Percentiles rank a stretch among this genome's conserved stretches.
Evolutionary conservation across 2,888 invertebrate genomes (phyloP).

Genomic region (Furcula furcula): DNA sequence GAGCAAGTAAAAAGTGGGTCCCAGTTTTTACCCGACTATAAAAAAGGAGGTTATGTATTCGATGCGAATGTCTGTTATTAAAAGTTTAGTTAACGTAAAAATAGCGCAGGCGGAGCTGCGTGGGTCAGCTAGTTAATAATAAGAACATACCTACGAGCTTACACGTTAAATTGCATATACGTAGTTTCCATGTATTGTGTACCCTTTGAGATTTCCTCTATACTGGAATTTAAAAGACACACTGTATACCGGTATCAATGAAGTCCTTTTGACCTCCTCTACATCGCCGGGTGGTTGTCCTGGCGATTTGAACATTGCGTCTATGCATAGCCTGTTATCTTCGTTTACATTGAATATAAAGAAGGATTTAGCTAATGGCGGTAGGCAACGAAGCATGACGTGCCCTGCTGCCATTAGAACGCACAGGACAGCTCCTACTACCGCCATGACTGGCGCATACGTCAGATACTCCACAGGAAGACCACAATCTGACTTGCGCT

Average conservation of each 20-base stretch:
- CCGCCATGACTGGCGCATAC: constrained; percentile 48
- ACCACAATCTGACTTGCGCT: constrained; percentile 47
- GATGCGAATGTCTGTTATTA: no score
- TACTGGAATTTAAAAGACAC: no score
- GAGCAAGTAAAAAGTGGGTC: no score
- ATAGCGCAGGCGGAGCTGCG: no score
- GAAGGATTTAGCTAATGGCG: constrained; percentile 57
- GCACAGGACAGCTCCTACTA: constrained; percentile 43
- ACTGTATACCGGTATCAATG: constrained; percentile 52
- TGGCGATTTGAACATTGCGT: constrained; percentile 33
- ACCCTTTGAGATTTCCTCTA: no score
- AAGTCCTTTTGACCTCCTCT: constrained; percentile 34
- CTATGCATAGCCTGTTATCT: constrained; percentile 65
- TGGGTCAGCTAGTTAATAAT: no score
- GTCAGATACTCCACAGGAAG: constrained; percentile 45
- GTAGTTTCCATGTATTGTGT: no score
- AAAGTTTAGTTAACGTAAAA: no score
- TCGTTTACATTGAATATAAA: constrained; percentile 72
- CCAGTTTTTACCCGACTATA: no score
- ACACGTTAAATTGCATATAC: no score
- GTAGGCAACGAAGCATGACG: constrained; percentile 51
- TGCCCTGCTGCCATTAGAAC: constrained; percentile 50
- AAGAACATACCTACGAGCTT: no score
- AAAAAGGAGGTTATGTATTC: no score
- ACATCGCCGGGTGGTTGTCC: constrained; percentile 18